Conservation (phyloP, 2,888 invertebrate genomes). For the Gasteruption jaculator region DNA sequence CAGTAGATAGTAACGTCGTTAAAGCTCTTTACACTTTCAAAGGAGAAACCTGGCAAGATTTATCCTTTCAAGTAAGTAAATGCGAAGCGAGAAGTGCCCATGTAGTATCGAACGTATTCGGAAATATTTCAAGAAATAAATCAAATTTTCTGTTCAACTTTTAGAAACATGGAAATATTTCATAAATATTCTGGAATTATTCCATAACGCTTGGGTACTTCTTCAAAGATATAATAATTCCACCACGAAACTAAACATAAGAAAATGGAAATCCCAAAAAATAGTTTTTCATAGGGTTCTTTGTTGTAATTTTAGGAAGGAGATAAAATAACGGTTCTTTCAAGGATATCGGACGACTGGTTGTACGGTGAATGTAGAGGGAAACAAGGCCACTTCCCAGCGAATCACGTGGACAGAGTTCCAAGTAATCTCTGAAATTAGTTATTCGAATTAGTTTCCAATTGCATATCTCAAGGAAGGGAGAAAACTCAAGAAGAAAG, state of each 20-base stretch:
- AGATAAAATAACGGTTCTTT: conserved; percentile 61
- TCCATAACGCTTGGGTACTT: too few relatives aligned
- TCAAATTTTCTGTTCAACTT: not conserved
- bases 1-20: conserved; percentile 45
- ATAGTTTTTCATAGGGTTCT: too few relatives aligned
- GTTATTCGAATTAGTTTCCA: too few relatives aligned
- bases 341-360: conserved; percentile 74
- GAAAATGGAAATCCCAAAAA: too few relatives aligned
- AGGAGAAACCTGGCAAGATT: conserved; percentile 59
- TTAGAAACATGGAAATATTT: not conserved
- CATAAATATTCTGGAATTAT: conserved; percentile 4
- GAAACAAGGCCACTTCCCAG: conserved; percentile 72
- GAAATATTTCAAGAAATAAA: not conserved
- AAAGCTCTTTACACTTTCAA: conserved; percentile 72
- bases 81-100: too few relatives aligned
- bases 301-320: conserved; percentile 53
- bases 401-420: conserved; percentile 67
- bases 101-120: too few relatives aligned
- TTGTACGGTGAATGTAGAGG: conserved; percentile 68
- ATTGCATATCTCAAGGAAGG: too few relatives aligned
- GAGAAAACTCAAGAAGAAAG: too few relatives aligned
- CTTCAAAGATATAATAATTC: too few relatives aligned
- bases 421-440: conserved; percentile 48
- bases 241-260: too few relatives aligned
- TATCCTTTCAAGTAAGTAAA: conserved; percentile 54